Percentiles rank a stretch among this genome's conserved stretches.
Conservation (phyloP, 2,797 vertebrate species). For the Pyrocephalus nanus region DNA sequence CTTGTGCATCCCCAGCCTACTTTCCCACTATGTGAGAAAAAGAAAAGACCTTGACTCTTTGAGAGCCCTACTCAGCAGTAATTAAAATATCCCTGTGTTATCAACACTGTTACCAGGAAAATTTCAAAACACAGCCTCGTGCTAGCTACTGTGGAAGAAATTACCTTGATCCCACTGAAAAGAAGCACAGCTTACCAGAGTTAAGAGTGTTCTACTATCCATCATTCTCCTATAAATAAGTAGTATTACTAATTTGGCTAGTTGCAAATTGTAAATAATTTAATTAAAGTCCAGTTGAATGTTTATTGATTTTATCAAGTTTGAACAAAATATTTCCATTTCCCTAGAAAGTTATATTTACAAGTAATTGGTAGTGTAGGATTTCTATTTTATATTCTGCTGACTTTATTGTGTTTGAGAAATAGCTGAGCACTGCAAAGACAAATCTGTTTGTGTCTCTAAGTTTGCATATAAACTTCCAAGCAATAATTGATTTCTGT, state of each 20-base stretch:
- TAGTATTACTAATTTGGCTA: neutral
- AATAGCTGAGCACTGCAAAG: neutral
- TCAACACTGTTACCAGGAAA: neutral
- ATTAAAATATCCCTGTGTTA: neutral
- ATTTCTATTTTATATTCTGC: neutral
- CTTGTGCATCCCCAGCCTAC: neutral
- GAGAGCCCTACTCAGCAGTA: neutral
- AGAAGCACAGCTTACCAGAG: neutral
- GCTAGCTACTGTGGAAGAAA: neutral
- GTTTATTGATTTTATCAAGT: neutral
- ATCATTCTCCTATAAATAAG: neutral
- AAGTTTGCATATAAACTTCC: neutral
- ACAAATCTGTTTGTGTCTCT: neutral
- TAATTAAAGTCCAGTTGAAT: neutral
- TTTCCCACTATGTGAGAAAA: accelerated
- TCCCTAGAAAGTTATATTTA: neutral
- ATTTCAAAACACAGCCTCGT: neutral
- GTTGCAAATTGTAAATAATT: neutral
- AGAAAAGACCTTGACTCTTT: neutral
- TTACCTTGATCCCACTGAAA: neutral
- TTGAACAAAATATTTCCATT: neutral
- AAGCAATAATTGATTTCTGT: neutral
- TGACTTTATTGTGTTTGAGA: neutral
- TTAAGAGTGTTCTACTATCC: neutral
- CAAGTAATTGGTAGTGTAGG: neutral